Base-by-base conservation (phyloP, 2,888 invertebrate species). In the Apomyelois bistriatella region DNA sequence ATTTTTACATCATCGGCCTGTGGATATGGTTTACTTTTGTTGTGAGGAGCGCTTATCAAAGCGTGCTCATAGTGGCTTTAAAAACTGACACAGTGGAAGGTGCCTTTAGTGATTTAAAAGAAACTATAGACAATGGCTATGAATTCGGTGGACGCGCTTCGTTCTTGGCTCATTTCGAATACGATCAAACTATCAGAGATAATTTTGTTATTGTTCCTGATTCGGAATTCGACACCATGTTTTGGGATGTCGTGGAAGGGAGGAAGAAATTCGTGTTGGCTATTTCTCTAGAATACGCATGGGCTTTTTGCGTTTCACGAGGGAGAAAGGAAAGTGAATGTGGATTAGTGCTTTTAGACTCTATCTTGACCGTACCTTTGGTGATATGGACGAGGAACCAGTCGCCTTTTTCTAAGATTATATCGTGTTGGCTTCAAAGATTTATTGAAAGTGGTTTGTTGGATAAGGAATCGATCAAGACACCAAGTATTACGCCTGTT, bases 1-100 rank as follows among this genome's bases (percentile, higher is more conserved):
- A 85, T 62, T 81, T 84, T 53, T 85, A 85, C 53, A 70, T 85
- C 7, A 61, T 85, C 10, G 62, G 70, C 13, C 52, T 85, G 16
- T 86, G 85, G 85, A 62, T 86, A 50, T 84, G 81, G 82, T 86
- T 85, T 22, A 79, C 82, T 0, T 86, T 85, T 55, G 79, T 84
- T 1, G 69, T 85, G 3, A 73, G 85, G 36, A 85, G 72, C 57
- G 82, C 79, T 7, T 85, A 85, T 53, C 85, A 85, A 59, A 85
- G 83, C 53, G 83, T 85, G 3, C 65, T 86, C 3, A 85, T 85
- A 38, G 79, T 80, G 12, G 81, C 85, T 6, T 48, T 85, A 3
- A 85, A 85, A 64, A 80, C 79, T 0, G 83, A 86, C 4, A 66
- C 68, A 0, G 48, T 74, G 1, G 63, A 72, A 0, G 85, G 81